A percentile compares a stretch with the other conserved stretches of the same genome.
Conservation (phyloP, 1,140 invertebrate genomes). For the Colletes gigas region DNA sequence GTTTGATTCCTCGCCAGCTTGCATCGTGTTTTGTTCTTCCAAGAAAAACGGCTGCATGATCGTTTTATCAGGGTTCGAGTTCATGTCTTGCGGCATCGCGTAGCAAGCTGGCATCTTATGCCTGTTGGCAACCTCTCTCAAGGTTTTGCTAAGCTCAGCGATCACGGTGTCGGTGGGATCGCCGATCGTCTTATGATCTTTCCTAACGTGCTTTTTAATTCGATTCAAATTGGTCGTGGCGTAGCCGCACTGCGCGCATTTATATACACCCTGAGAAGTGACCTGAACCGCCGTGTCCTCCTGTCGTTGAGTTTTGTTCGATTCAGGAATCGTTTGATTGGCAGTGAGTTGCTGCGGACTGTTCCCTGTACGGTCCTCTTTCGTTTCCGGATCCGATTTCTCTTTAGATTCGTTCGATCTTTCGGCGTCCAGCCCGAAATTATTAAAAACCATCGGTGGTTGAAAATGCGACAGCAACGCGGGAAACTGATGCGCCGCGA, state of each 20-base stretch:
- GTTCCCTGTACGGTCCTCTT: constrained; percentile 69
- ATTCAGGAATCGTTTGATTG: constrained; percentile 38
- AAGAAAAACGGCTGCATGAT: constrained; percentile 94
- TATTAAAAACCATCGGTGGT: constrained; percentile 60
- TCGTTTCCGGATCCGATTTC: constrained; percentile 59
- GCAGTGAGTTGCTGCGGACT: constrained; percentile 63
- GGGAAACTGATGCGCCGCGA: constrained; percentile 83
- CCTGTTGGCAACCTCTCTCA: constrained; percentile 82
- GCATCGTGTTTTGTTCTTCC: constrained; percentile 82
- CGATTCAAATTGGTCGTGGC: constrained; percentile 84
- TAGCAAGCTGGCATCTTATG: constrained; percentile 83
- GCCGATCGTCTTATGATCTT: constrained; percentile 81
- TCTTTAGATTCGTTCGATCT: constrained; percentile 58
- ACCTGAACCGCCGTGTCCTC: constrained; percentile 75
- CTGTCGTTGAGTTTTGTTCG: constrained; percentile 70
- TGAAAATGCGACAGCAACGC: constrained; percentile 80
- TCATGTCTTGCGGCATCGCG: constrained; percentile 82
- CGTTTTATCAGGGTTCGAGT: constrained; percentile 76
- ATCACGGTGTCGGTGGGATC: constrained; percentile 77
- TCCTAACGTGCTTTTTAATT: constrained; percentile 85
- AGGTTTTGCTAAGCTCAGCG: constrained; percentile 78
- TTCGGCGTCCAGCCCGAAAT: constrained; percentile 55
- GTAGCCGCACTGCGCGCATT: constrained; percentile 86
- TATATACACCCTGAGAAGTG: constrained; percentile 79
- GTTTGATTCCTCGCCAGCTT: constrained; percentile 67